These are phyloP conservation scores for Penaeus indicus DNA, from an alignment of 1,140 invertebrate genomes.

Conservation along the genomic window DNA sequence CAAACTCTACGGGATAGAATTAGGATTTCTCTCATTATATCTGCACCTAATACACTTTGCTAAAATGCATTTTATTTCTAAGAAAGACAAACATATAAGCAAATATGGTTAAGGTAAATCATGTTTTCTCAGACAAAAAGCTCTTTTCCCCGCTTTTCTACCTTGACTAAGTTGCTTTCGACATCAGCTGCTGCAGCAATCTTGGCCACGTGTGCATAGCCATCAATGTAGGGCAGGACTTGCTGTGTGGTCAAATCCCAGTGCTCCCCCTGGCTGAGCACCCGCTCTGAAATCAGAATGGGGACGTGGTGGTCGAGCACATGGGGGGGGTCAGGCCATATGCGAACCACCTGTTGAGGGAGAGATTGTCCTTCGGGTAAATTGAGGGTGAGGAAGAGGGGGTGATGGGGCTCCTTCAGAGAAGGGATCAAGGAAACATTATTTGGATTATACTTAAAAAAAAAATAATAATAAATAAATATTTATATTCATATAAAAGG, in stretches of 20 bases:
- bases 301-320: slow-evolving; percentile 74
- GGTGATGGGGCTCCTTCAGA: not conserved
- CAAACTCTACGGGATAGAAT: not conserved
- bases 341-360: slow-evolving; percentile 71
- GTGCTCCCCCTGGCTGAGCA: slow-evolving; percentile 49
- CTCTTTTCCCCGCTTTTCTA: slow-evolving; percentile 74
- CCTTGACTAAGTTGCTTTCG: slow-evolving; percentile 93
- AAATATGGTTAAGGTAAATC: too few relatives aligned
- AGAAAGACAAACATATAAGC: too few relatives aligned
- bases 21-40: not conserved
- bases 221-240: slow-evolving; percentile 74
- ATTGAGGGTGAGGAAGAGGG: not conserved
- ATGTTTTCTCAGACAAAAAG: too few relatives aligned
- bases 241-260: slow-evolving; percentile 68
- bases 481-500: not conserved
- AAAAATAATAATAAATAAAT: not conserved
- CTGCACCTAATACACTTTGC: not conserved
- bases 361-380: slow-evolving; percentile 66
- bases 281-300: slow-evolving; percentile 68
- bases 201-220: slow-evolving; percentile 73
- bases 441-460: not conserved
- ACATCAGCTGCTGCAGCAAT: slow-evolving; percentile 82
- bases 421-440: not conserved
- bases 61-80: not conserved
- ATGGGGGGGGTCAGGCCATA: slow-evolving; percentile 69